Evolutionary conservation across 2,888 invertebrate species (phyloP).

Genomic region (Liopterus haemorrhoidalis): DNA sequence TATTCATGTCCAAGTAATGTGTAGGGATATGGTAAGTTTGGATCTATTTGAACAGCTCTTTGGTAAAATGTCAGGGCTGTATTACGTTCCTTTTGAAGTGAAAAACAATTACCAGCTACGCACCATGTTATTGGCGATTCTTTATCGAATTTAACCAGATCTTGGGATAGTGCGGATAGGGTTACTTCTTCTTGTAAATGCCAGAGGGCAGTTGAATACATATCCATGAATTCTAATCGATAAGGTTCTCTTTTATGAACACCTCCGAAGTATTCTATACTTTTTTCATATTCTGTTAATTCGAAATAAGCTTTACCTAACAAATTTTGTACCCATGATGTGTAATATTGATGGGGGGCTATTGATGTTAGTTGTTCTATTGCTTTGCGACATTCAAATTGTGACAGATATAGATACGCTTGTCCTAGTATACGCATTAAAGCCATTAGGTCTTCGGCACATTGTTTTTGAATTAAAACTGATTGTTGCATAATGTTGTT

Average conservation of each 20-base stretch:
- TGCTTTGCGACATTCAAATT: conserved; percentile 79
- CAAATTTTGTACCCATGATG: conserved; percentile 87
- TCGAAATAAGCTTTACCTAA: conserved; percentile 89
- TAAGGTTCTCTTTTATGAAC: conserved; percentile 78
- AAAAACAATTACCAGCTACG: conserved; percentile 95
- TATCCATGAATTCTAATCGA: conserved; percentile 86
- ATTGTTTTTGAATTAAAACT: conserved; percentile 47
- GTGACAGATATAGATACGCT: conserved; percentile 74
- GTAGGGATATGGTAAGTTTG: conserved; percentile 91
- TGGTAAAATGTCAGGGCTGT: conserved; percentile 97
- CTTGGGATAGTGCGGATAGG: conserved; percentile 78
- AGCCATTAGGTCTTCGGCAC: conserved; percentile 68
- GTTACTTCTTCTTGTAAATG: conserved; percentile 89
- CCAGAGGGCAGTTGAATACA: conserved; percentile 95
- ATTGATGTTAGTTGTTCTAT: conserved; percentile 73
- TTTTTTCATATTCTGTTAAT: conserved; percentile 81
- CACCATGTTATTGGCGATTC: conserved; percentile 87
- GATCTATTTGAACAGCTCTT: conserved; percentile 91
- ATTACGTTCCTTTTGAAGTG: conserved; percentile 95
- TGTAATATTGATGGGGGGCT: conserved; percentile 77
- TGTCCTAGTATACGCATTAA: conserved; percentile 77
- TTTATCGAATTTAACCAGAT: conserved; percentile 70
- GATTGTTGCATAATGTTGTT: conserved; percentile 42
- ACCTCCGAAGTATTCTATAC: conserved; percentile 71
- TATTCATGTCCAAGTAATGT: conserved; percentile 96